Evolutionary conservation across 2,113 vertebrate species (phyloP).

Genomic region (Lanius collurio): DNA sequence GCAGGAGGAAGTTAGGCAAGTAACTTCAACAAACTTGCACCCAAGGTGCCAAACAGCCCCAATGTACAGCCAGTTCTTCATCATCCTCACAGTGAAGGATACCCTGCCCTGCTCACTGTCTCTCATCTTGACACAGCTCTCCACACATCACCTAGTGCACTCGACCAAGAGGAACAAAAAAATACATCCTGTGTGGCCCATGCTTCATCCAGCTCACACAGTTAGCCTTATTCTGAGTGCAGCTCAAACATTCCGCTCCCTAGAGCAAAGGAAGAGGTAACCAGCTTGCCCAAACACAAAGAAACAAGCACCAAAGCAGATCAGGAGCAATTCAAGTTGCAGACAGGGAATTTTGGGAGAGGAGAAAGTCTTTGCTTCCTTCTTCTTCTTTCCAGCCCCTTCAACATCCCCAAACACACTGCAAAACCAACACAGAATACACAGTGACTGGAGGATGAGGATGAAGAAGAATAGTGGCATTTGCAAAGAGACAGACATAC

Average conservation of each 20-base stretch:
- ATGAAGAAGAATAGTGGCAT: background rate
- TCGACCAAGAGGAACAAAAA: background rate
- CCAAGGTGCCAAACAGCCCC: background rate
- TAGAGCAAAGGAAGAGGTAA: background rate
- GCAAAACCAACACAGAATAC: background rate
- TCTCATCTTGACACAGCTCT: background rate
- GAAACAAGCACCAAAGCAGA: background rate
- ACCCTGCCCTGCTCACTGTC: background rate
- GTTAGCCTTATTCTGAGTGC: background rate
- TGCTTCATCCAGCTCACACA: background rate
- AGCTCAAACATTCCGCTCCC: background rate
- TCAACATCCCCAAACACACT: background rate
- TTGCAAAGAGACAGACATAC: background rate
- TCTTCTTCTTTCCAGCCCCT: background rate
- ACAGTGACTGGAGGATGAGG: background rate
- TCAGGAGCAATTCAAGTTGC: fast-evolving
- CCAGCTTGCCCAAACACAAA: background rate
- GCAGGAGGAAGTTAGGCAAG: background rate
- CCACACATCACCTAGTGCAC: background rate
- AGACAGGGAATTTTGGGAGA: background rate
- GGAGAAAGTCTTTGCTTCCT: background rate
- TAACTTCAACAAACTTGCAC: background rate
- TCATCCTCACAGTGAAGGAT: background rate
- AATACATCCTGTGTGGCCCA: background rate
- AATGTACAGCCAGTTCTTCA: background rate